Percentiles rank a stretch among this genome's conserved stretches.
Evolutionary conservation across 2,888 invertebrate species (phyloP).

Genomic region (Nebria salina): DNA sequence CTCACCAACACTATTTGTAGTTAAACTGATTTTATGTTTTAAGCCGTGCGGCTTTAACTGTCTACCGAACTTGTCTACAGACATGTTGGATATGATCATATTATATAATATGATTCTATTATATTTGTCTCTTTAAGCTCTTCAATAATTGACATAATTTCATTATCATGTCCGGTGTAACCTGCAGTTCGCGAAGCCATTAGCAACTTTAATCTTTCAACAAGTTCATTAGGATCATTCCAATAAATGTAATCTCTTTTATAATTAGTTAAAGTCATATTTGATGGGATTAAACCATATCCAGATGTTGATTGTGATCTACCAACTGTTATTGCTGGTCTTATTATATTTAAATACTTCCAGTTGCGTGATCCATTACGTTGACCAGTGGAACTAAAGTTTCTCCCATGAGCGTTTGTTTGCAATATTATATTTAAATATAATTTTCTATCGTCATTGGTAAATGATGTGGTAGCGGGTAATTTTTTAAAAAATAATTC

Average conservation of each 20-base stretch:
- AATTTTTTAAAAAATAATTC: neutral
- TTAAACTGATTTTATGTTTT: too few relatives aligned
- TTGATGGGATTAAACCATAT: neutral
- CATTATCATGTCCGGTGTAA: slow-evolving; percentile 7
- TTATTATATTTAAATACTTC: slow-evolving; percentile 10
- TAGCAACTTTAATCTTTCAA: neutral
- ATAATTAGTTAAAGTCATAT: neutral
- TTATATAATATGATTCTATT: neutral
- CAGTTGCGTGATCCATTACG: neutral
- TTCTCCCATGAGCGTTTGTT: slow-evolving; percentile 4
- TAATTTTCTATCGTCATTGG: neutral
- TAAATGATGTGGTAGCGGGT: too few relatives aligned
- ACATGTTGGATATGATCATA: too few relatives aligned
- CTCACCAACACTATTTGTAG: too few relatives aligned
- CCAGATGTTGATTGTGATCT: too few relatives aligned
- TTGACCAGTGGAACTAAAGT: neutral
- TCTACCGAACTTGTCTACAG: too few relatives aligned
- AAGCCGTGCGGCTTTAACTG: too few relatives aligned
- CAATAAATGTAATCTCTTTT: slow-evolving; percentile 19
- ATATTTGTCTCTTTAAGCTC: neutral
- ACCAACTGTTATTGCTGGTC: neutral
- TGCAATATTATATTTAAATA: too few relatives aligned
- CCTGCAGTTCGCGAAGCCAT: neutral
- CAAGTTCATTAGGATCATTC: slow-evolving; percentile 14
- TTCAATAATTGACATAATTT: slow-evolving; percentile 12